Base-by-base conservation (phyloP, 2,797 vertebrate genomes). In the Arnoldichthys spilopterus region DNA sequence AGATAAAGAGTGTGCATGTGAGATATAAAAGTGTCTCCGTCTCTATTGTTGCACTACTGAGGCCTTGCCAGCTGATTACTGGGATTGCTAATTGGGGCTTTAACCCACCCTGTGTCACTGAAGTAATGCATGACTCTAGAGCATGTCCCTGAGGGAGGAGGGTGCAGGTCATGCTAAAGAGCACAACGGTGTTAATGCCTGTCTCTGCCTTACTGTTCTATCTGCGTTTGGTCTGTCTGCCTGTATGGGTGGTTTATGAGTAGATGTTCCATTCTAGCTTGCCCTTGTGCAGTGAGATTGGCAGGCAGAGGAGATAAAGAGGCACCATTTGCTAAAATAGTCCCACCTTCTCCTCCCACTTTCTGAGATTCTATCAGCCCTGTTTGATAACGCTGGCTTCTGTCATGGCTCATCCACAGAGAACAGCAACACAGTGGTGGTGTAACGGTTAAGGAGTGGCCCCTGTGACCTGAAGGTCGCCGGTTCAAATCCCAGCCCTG, bases 161-260 rank as follows among this genome's bases (percentile, higher is more conserved):
- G 51, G 32, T 56, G 79, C 34, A 72, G 58, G 26, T 59, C 37
- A 40, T 66, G 28, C 59, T 72, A 66, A 76, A 58, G 56, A 51
- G 61, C 51, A 26, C 6, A 37, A 67, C 72, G 62, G 58, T 75
- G 62, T 70, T 61, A 69, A 77, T 76, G 34, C 53, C 59, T 54
- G 26, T 79, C 56, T 78, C 68, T 68, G 37, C 51, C 32, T 69
- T 70, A 18, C 63, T 76, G 26, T 76, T 71, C 63, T 63, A 34
- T 49, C 64, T 63, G 11, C 56, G 28, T 69, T 51, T 63, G 63
- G 71, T 75, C 67, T 82, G 76, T 68, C 68, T 68, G 61, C 73
- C 67, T 83, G 70, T 76, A 58, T 58, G 18, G 43, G 61, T 74
- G 78, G 43, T 87, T 90, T 85, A 87, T 83, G 79, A 84, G 80